These are phyloP conservation scores for Cheilosia urbana DNA, from an alignment of 2,888 invertebrate species.

Conservation along the genomic window DNA sequence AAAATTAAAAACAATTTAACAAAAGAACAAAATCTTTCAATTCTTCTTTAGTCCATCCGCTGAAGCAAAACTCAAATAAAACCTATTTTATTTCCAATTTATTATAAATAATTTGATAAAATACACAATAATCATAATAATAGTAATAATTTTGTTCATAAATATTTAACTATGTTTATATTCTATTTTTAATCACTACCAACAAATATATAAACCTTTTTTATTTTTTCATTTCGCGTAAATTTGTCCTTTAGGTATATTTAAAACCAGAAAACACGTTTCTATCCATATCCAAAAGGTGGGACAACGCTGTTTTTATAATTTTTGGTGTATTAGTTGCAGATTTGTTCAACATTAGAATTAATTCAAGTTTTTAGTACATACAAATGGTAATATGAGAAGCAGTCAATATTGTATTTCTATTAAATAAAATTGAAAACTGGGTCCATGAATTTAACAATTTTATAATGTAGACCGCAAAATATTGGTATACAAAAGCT, in stretches of 20 bases:
- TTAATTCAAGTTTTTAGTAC: background rate
- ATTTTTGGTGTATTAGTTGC: conserved; percentile 24
- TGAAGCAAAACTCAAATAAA: too few relatives aligned
- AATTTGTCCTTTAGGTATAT: conserved; percentile 31
- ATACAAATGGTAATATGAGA: conserved; percentile 12
- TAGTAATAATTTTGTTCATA: conserved; percentile 22
- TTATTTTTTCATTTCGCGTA: conserved; percentile 13
- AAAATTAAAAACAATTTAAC: too few relatives aligned
- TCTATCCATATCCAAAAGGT: conserved; percentile 5
- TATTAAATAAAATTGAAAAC: background rate
- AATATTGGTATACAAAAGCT: conserved; percentile 33
- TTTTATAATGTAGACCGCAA: background rate
- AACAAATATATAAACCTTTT: conserved; percentile 17
- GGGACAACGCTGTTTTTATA: conserved; percentile 11
- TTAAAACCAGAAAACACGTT: conserved; percentile 4
- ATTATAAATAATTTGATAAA: conserved; percentile 64
- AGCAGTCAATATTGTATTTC: conserved; percentile 35
- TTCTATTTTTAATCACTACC: conserved; percentile 21
- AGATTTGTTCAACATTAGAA: conserved; percentile 16
- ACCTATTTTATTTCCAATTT: conserved; percentile 2
- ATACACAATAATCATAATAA: conserved; percentile 41
- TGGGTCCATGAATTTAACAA: conserved; percentile 12
- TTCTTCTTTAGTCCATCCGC: too few relatives aligned
- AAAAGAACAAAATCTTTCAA: too few relatives aligned
- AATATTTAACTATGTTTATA: conserved; percentile 30